Percentiles rank a stretch among this genome's conserved stretches.
Evolutionary conservation across 1,140 invertebrate species (phyloP).

Genomic region (Macrotrachela quadricornifera): DNA sequence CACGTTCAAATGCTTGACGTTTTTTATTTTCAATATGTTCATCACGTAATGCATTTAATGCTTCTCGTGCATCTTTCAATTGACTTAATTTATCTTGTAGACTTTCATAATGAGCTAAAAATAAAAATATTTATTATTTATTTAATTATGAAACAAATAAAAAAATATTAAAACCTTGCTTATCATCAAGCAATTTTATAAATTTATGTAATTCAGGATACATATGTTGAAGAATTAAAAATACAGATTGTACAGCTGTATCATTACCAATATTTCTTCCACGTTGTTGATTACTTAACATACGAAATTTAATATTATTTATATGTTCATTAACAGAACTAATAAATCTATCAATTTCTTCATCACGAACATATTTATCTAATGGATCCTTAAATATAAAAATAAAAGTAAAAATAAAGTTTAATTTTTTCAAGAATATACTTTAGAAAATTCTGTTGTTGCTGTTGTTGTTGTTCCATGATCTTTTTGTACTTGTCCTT

Average conservation of each 20-base stretch:
- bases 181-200: slow-evolving; percentile 81
- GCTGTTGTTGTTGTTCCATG: too few relatives aligned
- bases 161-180: slow-evolving; percentile 37
- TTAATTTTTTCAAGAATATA: too few relatives aligned
- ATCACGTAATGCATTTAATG: slow-evolving; percentile 74
- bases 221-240: slow-evolving; percentile 83
- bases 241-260: slow-evolving; percentile 86
- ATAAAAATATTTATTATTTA: background rate
- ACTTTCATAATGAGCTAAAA: slow-evolving; percentile 55
- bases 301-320: slow-evolving; percentile 92
- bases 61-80: slow-evolving; percentile 79
- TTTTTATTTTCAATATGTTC: slow-evolving; percentile 72
- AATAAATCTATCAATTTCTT: slow-evolving; percentile 64
- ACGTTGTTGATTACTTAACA: slow-evolving; percentile 86
- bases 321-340: slow-evolving; percentile 32
- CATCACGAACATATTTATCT: slow-evolving; percentile 16
- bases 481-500: too few relatives aligned
- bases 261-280: slow-evolving; percentile 86
- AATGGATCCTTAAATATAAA: too few relatives aligned
- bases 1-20: slow-evolving; percentile 59
- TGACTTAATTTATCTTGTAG: slow-evolving; percentile 82
- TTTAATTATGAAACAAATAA: background rate
- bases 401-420: too few relatives aligned
- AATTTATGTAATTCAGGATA: slow-evolving; percentile 74
- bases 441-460: too few relatives aligned